These are phyloP conservation scores for Mesorhabditis belari DNA, from an alignment of 2,888 invertebrate species.

Conservation along the genomic window DNA sequence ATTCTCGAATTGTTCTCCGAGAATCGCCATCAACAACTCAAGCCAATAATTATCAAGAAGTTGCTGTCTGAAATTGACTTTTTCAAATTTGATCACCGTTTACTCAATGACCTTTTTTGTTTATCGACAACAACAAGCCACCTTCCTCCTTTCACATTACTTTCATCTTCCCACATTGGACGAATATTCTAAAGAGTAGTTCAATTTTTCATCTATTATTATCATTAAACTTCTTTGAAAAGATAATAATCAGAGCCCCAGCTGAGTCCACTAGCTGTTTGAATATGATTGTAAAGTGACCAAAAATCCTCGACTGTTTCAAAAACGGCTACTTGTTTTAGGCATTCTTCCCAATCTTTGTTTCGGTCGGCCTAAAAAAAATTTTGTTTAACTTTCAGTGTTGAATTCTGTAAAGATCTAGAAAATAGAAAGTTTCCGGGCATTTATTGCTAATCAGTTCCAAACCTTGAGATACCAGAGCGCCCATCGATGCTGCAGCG, in stretches of 20 bases:
- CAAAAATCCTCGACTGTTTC: conserved; percentile 99
- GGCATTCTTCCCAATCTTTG: conserved; percentile 87
- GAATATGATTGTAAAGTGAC: conserved; percentile 68
- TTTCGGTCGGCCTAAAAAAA: conserved; percentile 64
- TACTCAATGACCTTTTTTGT: conserved; percentile 9
- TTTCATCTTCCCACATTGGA: conserved; percentile 92
- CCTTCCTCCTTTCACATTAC: conserved; percentile 83
- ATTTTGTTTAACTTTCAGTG: background rate
- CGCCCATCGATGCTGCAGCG: conserved; percentile 67
- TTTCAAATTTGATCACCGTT: background rate
- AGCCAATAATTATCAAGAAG: conserved; percentile 51
- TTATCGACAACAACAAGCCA: conserved; percentile 78
- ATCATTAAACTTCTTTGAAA: conserved; percentile 54
- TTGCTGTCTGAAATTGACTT: conserved; percentile 49
- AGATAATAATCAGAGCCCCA: conserved; percentile 74
- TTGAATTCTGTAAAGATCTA: background rate
- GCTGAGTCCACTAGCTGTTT: conserved; percentile 68
- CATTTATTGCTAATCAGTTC: too few relatives aligned
- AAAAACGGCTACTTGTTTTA: conserved; percentile 68
- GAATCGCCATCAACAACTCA: conserved; percentile 63
- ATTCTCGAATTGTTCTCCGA: conserved; percentile 85
- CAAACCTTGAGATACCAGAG: conserved; percentile 88
- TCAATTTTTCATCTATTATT: background rate
- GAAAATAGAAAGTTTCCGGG: background rate
- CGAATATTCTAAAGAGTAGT: conserved; percentile 68